Conservation (phyloP, 2,888 invertebrate species). For the Chrysolina oricalcia region DNA sequence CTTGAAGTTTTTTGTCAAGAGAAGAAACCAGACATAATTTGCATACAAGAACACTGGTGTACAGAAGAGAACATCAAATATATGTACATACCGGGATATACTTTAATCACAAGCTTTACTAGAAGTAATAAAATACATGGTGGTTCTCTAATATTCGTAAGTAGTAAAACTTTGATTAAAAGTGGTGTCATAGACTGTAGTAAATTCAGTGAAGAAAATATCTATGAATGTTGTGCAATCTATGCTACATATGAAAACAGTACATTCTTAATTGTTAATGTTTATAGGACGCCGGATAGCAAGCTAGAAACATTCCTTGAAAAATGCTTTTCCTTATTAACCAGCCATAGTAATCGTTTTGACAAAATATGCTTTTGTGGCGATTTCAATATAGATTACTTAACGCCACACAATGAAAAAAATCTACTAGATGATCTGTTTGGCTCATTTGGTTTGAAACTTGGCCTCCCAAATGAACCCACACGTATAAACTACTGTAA, state of each 20-base stretch:
- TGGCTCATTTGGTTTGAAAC: constrained; percentile 6
- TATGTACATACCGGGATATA: constrained; percentile 11
- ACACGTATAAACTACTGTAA: too few relatives aligned
- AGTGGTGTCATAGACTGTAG: constrained; percentile 15
- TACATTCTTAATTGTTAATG: constrained; percentile 11
- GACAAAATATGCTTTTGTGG: constrained; percentile 11
- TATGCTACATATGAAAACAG: constrained; percentile 1
- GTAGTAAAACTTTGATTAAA: constrained; percentile 6
- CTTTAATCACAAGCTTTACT: constrained; percentile 14
- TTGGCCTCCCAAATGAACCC: constrained; percentile 9
- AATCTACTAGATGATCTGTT: constrained; percentile 14
- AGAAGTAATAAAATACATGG: constrained; percentile 17
- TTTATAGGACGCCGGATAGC: constrained; percentile 14
- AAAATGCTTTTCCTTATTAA: too few relatives aligned
- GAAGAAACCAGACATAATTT: constrained; percentile 14
- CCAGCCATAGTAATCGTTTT: neutral
- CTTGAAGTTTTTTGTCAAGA: constrained; percentile 3
- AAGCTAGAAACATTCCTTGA: constrained; percentile 1
- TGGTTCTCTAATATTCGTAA: constrained; percentile 3
- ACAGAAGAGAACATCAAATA: too few relatives aligned
- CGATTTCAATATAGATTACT: too few relatives aligned
- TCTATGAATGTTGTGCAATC: constrained; percentile 14
- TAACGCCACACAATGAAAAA: constrained; percentile 2
- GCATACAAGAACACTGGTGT: too few relatives aligned
- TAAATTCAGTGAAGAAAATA: constrained; percentile 14